Evolutionary conservation across 2,888 invertebrate genomes (phyloP), one percentile per base, ranked within the genome.

Genomic region (Himalopsyche tibetana): DNA sequence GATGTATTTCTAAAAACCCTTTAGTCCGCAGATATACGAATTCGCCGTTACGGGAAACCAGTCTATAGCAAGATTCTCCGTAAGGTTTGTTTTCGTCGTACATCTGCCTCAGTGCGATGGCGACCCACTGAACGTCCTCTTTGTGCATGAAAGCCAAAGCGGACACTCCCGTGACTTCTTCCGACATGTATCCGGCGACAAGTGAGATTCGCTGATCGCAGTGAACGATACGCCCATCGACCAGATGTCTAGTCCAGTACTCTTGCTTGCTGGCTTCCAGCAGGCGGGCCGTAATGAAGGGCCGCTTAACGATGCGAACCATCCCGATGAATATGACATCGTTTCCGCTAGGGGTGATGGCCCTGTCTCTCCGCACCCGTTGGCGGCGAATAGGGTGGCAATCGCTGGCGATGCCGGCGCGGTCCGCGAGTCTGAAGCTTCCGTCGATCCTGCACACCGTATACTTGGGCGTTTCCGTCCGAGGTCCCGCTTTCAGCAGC

Each of bases 191-290:
- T 4, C 98, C 98, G 84, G 97, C 96, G 17, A 98, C 96, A 86
- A 97, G 93, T 9, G 98, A 97, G 90, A 98, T 97, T 90, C 98
- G 95, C 91, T 98, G 98, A 91, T 98, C 98, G 91, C 97, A 97
- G 90, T 96, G 97, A 82, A 98, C 95, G 89, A 98, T 98, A 81
- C 96, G 94, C 0, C 98, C 98, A 92, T 98, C 98, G 84, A 98
- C 95, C 85, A 97, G 93, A 92, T 98, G 98, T 89, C 98, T 94
- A 0, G 98, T 98, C 90, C 97, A 95, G 91, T 98, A 98, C 91
- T 98, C 98, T 90, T 98, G 95, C 89, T 96, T 95, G 87, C 94
- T 95, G 15, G 95, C 94, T 90, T 96, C 95, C 87, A 96, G 91
- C 82, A 95, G 90, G 2, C 93, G 95, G 82, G 96, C 94, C 84